Percentiles rank a stretch among this genome's conserved stretches.
Evolutionary conservation across 2,797 vertebrate species (phyloP).

Genomic region (Sebastolobus alascanus): DNA sequence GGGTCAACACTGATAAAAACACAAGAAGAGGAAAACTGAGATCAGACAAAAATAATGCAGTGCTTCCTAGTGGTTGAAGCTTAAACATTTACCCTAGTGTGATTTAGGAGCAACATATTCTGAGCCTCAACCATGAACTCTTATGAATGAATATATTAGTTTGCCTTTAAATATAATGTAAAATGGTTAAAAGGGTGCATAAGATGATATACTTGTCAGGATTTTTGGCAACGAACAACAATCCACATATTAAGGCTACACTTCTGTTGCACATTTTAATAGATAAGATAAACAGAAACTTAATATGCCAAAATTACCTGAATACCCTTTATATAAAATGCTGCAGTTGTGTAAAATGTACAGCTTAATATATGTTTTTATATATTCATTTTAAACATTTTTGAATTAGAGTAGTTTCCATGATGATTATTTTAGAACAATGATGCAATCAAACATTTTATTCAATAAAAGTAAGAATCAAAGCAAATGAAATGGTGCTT

Average conservation of each 20-base stretch:
- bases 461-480: neutral
- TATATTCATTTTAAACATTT: no score
- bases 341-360: neutral
- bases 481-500: neutral
- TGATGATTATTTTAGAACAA: neutral
- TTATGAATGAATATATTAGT: neutral
- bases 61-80: neutral
- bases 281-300: neutral
- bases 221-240: neutral
- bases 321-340: neutral
- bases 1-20: conserved; percentile 45
- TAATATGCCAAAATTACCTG: neutral
- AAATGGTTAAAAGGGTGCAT: neutral
- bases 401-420: no score
- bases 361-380: neutral
- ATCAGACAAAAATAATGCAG: neutral
- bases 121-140: neutral
- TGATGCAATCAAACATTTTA: neutral
- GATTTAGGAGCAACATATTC: neutral
- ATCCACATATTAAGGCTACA: neutral
- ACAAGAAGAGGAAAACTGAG: neutral
- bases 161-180: neutral
- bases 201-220: neutral
- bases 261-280: neutral
- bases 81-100: neutral